Conservation (phyloP, 2,888 invertebrate species). For the Allygus modestus region DNA sequence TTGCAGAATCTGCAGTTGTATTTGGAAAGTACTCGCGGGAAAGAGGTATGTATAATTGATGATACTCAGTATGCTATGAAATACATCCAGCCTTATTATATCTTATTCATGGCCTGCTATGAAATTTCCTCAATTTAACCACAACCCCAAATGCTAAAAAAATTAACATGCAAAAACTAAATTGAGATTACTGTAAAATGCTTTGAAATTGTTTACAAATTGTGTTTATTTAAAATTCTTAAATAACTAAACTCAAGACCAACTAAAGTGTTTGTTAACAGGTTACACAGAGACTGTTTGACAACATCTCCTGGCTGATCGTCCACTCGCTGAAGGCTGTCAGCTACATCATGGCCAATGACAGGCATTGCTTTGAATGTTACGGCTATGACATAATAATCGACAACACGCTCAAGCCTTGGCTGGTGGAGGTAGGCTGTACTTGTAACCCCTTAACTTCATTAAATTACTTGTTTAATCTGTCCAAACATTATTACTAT, state of each 20-base stretch:
- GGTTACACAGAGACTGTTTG: constrained; percentile 92
- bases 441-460: not conserved
- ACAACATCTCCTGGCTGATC: constrained; percentile 92
- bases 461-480: too few relatives aligned
- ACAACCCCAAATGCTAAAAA: not conserved
- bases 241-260: too few relatives aligned
- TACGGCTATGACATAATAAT: constrained; percentile 98
- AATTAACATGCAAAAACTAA: too few relatives aligned
- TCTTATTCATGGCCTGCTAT: too few relatives aligned
- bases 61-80: not conserved
- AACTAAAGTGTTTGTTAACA: too few relatives aligned
- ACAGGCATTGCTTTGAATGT: constrained; percentile 94
- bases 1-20: constrained; percentile 93
- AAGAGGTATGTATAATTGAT: constrained; percentile 56
- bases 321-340: constrained; percentile 96
- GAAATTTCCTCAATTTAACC: too few relatives aligned
- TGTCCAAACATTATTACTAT: too few relatives aligned
- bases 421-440: constrained; percentile 87
- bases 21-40: constrained; percentile 93
- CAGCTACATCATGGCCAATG: constrained; percentile 94
- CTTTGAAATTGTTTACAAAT: too few relatives aligned
- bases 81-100: too few relatives aligned
- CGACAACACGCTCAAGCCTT: constrained; percentile 95
- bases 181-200: too few relatives aligned
- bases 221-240: too few relatives aligned